Evolutionary conservation across 1,140 invertebrate genomes (phyloP).

Genomic region (fruit fly (Drosophila melanogaster)): DNA sequence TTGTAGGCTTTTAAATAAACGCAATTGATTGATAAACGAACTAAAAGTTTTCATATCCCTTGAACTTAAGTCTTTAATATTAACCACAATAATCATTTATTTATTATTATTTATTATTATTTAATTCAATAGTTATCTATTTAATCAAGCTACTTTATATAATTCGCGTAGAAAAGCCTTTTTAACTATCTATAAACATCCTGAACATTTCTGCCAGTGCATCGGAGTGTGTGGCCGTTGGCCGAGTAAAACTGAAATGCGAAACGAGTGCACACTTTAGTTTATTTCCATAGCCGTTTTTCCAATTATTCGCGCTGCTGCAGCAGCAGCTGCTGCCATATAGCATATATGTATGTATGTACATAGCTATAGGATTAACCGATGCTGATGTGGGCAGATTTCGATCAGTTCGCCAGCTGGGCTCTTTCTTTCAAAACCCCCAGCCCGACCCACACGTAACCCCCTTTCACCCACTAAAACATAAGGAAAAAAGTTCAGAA

Average conservation of each 20-base stretch:
- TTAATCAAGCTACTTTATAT: not conserved
- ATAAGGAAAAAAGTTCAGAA: not conserved
- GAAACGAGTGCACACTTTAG: slow-evolving; percentile 76
- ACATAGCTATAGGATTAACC: slow-evolving; percentile 5
- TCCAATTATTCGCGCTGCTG: slow-evolving; percentile 70
- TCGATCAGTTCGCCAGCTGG: slow-evolving; percentile 51
- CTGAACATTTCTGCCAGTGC: slow-evolving; percentile 5
- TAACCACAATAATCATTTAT: no score
- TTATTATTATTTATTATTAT: no score
- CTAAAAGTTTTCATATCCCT: no score
- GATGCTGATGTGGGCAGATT: slow-evolving; percentile 71
- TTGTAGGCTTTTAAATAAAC: no score
- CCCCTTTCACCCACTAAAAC: slow-evolving; percentile 38
- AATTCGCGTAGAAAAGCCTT: no score
- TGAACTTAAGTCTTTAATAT: no score
- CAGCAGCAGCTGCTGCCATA: slow-evolving; percentile 33
- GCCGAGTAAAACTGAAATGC: slow-evolving; percentile 61
- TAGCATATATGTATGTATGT: no score
- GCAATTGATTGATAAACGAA: no score
- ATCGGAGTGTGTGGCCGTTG: slow-evolving; percentile 40
- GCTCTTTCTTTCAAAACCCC: slow-evolving; percentile 13
- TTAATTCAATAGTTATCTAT: not conserved
- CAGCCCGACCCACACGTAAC: slow-evolving; percentile 7
- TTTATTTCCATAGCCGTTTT: slow-evolving; percentile 79
- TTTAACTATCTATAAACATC: no score